phyloP scores from a whole-genome alignment of 2,888 invertebrate genomes.

The Drosophila conformis region DNA sequence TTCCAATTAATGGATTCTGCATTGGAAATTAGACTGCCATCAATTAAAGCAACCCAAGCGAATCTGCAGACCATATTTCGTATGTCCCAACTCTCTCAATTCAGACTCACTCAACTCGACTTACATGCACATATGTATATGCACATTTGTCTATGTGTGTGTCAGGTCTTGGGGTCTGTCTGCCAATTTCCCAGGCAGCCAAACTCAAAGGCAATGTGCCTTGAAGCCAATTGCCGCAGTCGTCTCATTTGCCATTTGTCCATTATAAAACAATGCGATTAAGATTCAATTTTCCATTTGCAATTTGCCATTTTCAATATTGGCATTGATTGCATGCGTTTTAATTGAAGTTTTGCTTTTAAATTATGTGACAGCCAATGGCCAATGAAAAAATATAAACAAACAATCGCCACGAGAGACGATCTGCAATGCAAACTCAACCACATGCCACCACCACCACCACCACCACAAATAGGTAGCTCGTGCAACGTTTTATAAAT shows the following conservation, averaged over 20 bases:
- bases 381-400: slow-evolving; percentile 59
- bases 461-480: slow-evolving; percentile 44
- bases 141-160: slow-evolving; percentile 8
- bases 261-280: slow-evolving; percentile 64
- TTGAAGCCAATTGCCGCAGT: slow-evolving; percentile 41
- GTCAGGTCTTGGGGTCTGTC: slow-evolving; percentile 43
- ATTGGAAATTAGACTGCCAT: slow-evolving; percentile 50
- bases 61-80: slow-evolving; percentile 35
- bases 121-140: neutral
- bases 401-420: slow-evolving; percentile 48
- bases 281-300: slow-evolving; percentile 65
- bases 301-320: slow-evolving; percentile 36
- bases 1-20: slow-evolving; percentile 52
- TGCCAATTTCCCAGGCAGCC: slow-evolving; percentile 30
- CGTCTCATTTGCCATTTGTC: slow-evolving; percentile 19
- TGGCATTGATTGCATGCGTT: slow-evolving; percentile 48
- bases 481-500: slow-evolving; percentile 61
- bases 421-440: slow-evolving; percentile 5
- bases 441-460: neutral
- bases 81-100: slow-evolving; percentile 26
- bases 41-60: slow-evolving; percentile 62
- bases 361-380: slow-evolving; percentile 58
- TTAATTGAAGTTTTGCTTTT: slow-evolving; percentile 67
- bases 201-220: slow-evolving; percentile 32
- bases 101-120: slow-evolving; percentile 28